Conservation (phyloP, 2,797 vertebrate species). For the Otolemur crassicaudatus region DNA sequence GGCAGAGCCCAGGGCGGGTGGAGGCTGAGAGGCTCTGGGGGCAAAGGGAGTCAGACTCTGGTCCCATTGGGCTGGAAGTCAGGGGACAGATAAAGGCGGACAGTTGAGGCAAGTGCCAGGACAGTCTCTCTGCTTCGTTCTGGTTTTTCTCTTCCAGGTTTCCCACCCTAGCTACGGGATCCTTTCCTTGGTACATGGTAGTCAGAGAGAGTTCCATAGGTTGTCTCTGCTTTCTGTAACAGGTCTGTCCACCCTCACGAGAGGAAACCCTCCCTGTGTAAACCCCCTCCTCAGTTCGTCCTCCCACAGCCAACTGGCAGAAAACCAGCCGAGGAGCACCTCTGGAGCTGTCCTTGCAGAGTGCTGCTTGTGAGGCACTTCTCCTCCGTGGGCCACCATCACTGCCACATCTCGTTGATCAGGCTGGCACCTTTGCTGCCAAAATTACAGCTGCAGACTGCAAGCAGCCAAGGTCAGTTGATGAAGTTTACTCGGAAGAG, state of each 20-base stretch:
- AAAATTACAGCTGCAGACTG: not conserved
- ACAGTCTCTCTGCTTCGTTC: not conserved
- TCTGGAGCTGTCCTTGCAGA: not conserved
- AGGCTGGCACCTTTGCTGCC: not conserved
- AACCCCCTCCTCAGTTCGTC: not conserved
- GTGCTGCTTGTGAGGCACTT: not conserved
- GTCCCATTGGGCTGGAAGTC: constrained; percentile 75
- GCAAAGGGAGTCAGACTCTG: constrained; percentile 83
- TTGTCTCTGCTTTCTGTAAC: constrained; percentile 46
- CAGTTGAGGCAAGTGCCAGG: not conserved
- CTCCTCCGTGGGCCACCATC: not conserved
- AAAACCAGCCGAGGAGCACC: not conserved
- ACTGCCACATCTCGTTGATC: not conserved
- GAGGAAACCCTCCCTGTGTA: not conserved
- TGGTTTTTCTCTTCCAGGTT: constrained; percentile 63
- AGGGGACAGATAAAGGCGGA: constrained; percentile 73
- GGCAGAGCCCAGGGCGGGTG: constrained; percentile 86
- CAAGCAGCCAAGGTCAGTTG: not conserved
- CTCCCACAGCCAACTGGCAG: not conserved
- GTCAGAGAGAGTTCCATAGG: constrained; percentile 51
- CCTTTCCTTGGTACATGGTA: constrained; percentile 62
- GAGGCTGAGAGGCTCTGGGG: constrained; percentile 82
- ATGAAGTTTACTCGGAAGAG: not conserved
- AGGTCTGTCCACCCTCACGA: constrained; percentile 17
- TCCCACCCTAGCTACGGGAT: not conserved